Percentiles rank a stretch among this genome's conserved stretches.
These are phyloP conservation scores for Enteromius argenteus DNA, from an alignment of 2,797 vertebrate species.

Conservation along the genomic window DNA sequence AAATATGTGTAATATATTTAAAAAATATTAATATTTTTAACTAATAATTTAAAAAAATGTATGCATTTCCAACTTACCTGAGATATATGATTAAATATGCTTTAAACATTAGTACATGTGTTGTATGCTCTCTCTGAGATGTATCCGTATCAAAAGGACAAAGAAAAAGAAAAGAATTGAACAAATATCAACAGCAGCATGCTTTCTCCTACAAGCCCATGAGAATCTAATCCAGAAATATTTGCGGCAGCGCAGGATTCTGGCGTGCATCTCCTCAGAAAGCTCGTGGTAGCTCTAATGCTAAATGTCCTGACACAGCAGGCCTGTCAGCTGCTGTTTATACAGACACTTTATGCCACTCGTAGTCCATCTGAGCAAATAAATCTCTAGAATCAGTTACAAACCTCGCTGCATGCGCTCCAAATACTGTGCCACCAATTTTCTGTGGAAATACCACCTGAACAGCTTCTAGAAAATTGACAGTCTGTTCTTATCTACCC, in stretches of 20 bases:
- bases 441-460: neutral
- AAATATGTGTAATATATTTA: too few relatives aligned
- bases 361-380: conserved; percentile 74
- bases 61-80: neutral
- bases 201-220: conserved; percentile 67
- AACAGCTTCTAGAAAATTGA: neutral
- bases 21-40: too few relatives aligned
- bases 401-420: neutral
- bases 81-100: neutral
- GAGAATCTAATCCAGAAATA: conserved; percentile 80
- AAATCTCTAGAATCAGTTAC: conserved; percentile 53
- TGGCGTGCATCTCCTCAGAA: conserved; percentile 65
- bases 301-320: conserved; percentile 71
- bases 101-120: neutral
- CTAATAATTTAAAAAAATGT: too few relatives aligned
- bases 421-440: neutral
- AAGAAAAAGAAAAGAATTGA: conserved; percentile 47
- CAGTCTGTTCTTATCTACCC: too few relatives aligned
- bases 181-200: conserved; percentile 70
- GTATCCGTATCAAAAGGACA: neutral
- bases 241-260: conserved; percentile 74
- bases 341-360: conserved; percentile 73
- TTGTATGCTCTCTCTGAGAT: neutral
- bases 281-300: conserved; percentile 72
- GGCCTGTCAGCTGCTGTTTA: conserved; percentile 73